Evolutionary conservation across 2,797 vertebrate genomes (phyloP).

Genomic region (Otus scops): DNA sequence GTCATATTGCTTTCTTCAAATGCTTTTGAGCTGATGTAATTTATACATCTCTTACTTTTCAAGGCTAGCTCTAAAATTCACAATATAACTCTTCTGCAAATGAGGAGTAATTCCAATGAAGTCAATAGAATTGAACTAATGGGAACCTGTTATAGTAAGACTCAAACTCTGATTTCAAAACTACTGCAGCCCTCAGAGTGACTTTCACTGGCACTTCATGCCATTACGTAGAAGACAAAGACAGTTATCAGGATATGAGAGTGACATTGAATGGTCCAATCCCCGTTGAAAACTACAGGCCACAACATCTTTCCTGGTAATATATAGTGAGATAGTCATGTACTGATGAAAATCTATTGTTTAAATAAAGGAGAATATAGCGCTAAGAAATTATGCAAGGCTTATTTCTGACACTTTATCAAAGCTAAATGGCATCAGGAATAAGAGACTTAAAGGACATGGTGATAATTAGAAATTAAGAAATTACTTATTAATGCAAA

Average conservation of each 20-base stretch:
- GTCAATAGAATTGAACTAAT: background rate
- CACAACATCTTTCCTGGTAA: background rate
- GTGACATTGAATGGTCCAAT: background rate
- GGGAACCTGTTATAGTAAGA: background rate
- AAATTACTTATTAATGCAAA: constrained; percentile 16
- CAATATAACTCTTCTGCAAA: background rate
- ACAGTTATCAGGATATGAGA: background rate
- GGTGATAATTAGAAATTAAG: constrained; percentile 2
- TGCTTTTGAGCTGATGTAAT: background rate
- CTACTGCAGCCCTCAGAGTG: background rate
- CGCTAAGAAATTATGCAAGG: background rate
- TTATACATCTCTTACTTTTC: background rate
- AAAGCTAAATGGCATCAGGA: background rate
- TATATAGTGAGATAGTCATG: background rate
- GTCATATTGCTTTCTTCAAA: background rate
- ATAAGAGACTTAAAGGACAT: background rate
- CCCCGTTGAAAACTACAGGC: background rate
- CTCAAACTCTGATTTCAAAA: background rate
- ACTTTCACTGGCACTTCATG: background rate
- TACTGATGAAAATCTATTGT: background rate
- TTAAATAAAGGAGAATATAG: background rate
- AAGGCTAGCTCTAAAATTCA: background rate
- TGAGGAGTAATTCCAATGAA: background rate
- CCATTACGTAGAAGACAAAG: background rate
- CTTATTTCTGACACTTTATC: background rate